Evolutionary conservation across 2,888 invertebrate species (phyloP).

Genomic region (Nomada ferruginata): DNA sequence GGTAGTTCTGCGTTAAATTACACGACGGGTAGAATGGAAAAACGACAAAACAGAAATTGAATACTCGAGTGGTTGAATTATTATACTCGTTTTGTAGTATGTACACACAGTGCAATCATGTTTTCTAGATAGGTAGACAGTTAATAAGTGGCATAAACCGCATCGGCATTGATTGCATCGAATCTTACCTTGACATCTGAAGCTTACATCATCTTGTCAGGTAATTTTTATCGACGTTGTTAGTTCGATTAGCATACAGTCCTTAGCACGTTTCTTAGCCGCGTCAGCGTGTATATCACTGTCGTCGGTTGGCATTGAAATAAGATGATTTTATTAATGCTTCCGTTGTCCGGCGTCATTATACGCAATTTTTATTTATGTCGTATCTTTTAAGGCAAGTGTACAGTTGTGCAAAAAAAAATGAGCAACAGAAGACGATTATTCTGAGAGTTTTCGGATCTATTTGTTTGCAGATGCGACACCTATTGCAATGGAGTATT

Average conservation of each 20-base stretch:
- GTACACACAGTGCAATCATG: slow-evolving; percentile 1
- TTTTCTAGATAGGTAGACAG: slow-evolving; percentile 15
- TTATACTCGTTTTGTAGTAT: neutral
- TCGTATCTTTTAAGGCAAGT: neutral
- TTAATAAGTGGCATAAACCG: slow-evolving; percentile 50
- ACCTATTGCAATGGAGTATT: too few relatives aligned
- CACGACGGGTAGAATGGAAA: neutral
- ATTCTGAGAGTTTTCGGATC: neutral
- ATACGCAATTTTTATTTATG: neutral
- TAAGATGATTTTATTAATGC: slow-evolving; percentile 29
- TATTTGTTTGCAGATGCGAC: neutral
- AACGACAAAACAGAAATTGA: neutral
- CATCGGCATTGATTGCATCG: slow-evolving; percentile 49
- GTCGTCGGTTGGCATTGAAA: slow-evolving; percentile 37
- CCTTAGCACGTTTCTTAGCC: slow-evolving; percentile 25
- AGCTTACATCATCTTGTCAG: slow-evolving; percentile 58
- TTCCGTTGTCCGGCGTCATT: neutral
- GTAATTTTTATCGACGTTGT: slow-evolving; percentile 54
- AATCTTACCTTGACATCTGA: slow-evolving; percentile 66
- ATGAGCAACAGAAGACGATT: too few relatives aligned
- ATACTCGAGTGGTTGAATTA: neutral
- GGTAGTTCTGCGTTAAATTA: neutral
- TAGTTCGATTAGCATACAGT: slow-evolving; percentile 45
- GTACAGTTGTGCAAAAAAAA: neutral
- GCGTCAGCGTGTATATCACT: slow-evolving; percentile 19